Evolutionary conservation across 2,113 vertebrate species (phyloP).

Genomic region (Anser cygnoides): DNA sequence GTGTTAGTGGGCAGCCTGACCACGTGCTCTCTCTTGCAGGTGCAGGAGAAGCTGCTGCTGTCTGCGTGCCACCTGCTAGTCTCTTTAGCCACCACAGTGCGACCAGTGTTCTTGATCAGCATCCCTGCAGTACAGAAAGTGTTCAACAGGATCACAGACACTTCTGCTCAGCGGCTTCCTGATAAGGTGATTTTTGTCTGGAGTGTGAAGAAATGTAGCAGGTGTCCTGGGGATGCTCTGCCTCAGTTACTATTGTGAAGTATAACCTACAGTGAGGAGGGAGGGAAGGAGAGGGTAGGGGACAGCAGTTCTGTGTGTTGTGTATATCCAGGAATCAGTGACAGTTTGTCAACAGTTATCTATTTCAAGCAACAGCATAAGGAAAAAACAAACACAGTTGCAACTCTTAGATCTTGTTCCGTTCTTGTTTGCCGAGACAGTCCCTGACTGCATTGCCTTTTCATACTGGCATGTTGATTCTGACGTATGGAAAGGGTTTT

Average conservation of each 20-base stretch:
- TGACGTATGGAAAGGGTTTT: background rate
- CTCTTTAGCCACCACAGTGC: slow-evolving; percentile 92
- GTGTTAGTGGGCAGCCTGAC: background rate
- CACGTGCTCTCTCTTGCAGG: slow-evolving; percentile 66
- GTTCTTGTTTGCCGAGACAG: background rate
- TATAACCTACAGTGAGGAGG: background rate
- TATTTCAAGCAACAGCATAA: background rate
- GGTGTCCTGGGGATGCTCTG: background rate
- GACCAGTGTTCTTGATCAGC: slow-evolving; percentile 93
- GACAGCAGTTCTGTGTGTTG: background rate
- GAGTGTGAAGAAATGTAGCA: background rate
- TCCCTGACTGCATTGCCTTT: background rate
- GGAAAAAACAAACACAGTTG: background rate
- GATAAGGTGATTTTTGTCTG: slow-evolving; percentile 82
- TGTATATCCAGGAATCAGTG: background rate
- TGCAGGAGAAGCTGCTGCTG: slow-evolving; percentile 94
- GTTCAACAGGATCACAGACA: slow-evolving; percentile 93
- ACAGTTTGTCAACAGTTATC: background rate
- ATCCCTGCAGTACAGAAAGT: slow-evolving; percentile 93
- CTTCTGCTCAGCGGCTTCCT: slow-evolving; percentile 84
- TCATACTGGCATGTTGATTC: background rate
- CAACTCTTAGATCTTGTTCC: background rate
- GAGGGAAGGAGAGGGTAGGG: rapidly evolving
- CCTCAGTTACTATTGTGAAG: background rate
- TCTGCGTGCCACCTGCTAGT: slow-evolving; percentile 94